Evolutionary conservation across 2,797 vertebrate species (phyloP).

Genomic region (Anguilla pacifica): DNA sequence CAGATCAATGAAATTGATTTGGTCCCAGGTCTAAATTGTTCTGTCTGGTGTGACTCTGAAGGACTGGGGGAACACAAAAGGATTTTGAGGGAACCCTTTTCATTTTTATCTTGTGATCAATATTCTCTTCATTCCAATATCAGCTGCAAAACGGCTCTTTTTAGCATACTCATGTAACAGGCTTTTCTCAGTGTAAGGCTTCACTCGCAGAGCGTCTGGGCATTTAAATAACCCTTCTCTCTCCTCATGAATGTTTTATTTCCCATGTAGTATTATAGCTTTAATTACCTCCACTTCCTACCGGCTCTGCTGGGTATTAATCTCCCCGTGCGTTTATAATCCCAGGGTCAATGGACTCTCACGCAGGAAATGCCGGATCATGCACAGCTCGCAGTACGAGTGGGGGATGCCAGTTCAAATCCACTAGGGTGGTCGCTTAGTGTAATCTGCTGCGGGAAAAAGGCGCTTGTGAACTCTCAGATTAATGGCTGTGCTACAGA

Average conservation of each 20-base stretch:
- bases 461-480: too few species aligned
- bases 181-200: background rate
- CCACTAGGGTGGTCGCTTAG: background rate
- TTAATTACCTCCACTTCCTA: slow-evolving; percentile 35
- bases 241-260: slow-evolving; percentile 48
- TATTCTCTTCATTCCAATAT: slow-evolving; percentile 47
- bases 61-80: background rate
- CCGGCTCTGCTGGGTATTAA: background rate
- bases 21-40: background rate
- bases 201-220: slow-evolving; percentile 21
- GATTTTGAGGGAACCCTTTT: background rate
- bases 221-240: slow-evolving; percentile 31
- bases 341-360: background rate
- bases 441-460: background rate
- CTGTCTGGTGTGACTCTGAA: background rate
- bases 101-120: slow-evolving; percentile 41
- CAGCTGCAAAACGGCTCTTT: background rate
- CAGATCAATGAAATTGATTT: background rate
- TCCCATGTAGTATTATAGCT: slow-evolving; percentile 34
- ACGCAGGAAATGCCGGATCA: background rate
- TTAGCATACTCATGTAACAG: slow-evolving; percentile 28
- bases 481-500: background rate
- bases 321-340: background rate
- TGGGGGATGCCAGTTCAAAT: background rate
- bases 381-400: background rate